Evolutionary conservation across 2,888 invertebrate species (phyloP).

Genomic region (Lepetodrilus schrolli): DNA sequence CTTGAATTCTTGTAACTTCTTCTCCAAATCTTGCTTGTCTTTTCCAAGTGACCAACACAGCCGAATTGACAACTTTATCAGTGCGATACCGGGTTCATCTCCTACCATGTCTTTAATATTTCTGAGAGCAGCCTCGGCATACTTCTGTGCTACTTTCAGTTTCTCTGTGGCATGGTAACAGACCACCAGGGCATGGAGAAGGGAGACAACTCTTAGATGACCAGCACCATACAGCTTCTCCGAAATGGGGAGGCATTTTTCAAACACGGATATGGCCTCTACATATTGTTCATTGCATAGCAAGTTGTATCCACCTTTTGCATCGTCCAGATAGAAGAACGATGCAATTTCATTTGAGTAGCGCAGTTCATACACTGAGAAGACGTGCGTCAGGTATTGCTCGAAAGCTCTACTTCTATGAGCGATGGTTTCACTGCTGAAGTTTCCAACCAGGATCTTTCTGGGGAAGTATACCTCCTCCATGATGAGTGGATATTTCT

Average conservation of each 20-base stretch:
- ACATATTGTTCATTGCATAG: conserved; percentile 65
- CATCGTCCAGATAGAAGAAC: conserved; percentile 71
- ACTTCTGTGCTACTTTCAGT: conserved; percentile 63
- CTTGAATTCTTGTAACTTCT: conserved; percentile 50
- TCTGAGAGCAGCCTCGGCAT: conserved; percentile 69
- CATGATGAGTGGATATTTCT: conserved; percentile 65
- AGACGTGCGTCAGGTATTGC: conserved; percentile 73
- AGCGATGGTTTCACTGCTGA: conserved; percentile 73
- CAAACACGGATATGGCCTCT: conserved; percentile 67
- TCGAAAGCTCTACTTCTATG: conserved; percentile 74
- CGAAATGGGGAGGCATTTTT: conserved; percentile 69
- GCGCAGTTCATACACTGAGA: conserved; percentile 67
- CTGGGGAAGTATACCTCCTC: conserved; percentile 73
- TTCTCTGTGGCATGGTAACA: conserved; percentile 65
- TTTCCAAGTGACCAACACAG: conserved; percentile 72
- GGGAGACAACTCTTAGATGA: conserved; percentile 60
- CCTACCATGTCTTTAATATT: conserved; percentile 55
- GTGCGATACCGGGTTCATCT: conserved; percentile 63
- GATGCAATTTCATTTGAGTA: conserved; percentile 69
- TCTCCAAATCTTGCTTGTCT: conserved; percentile 71
- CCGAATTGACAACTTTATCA: conserved; percentile 67
- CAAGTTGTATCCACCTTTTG: conserved; percentile 62
- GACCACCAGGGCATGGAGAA: conserved; percentile 70
- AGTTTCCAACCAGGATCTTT: conserved; percentile 74
- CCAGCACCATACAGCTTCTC: conserved; percentile 70